Base-by-base conservation (phyloP, 2,888 invertebrate species). In the Linyphia triangularis region DNA sequence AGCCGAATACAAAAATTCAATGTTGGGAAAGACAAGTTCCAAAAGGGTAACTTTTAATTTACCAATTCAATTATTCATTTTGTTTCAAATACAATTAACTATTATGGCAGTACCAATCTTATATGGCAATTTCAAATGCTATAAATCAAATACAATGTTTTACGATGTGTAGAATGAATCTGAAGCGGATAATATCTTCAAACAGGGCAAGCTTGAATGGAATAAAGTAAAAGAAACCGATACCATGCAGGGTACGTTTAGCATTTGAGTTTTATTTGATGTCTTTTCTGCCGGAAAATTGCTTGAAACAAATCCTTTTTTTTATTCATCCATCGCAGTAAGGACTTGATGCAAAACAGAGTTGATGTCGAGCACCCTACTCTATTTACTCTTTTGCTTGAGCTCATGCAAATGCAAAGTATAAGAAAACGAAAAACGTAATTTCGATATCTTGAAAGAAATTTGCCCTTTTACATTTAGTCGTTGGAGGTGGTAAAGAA, bases 361-460 rank as follows among this genome's bases (percentile, higher is more conserved):
- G 43, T 43, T 43, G 43, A 43, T 43, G 13, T 43, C 16, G 2
- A n/a, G n/a, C n/a, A n/a, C n/a, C n/a, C n/a, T 13, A 43, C 16
- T 16, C 43, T 43, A 16, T 43, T 43, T 43, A 10, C 43, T 43
- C 13, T 3, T 43, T 43, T 43, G 6, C 16, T 43, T 16, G 13
- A 43, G 26, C 9, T 61, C 22, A 61, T 61, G 61, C 61, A 61
- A 61, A 61, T 61, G 24, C 9, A 0, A 10, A 61, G 26, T 24
- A 24, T 9, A 43, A 22, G 61, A 61, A 61, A 61, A 2, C 24
- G 61, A 19, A 61, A 24, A 61, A 24, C 24, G 61, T 26, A 61
- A n/a, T 61, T 61, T 61, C 24, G 61, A 61, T 24, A 61, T 61
- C 61, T 26, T 16, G n/a, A 24, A 61, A 61, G 61, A 61, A 61